Base-by-base conservation (phyloP, 1,140 invertebrate species). In the Cyclina sinensis region DNA sequence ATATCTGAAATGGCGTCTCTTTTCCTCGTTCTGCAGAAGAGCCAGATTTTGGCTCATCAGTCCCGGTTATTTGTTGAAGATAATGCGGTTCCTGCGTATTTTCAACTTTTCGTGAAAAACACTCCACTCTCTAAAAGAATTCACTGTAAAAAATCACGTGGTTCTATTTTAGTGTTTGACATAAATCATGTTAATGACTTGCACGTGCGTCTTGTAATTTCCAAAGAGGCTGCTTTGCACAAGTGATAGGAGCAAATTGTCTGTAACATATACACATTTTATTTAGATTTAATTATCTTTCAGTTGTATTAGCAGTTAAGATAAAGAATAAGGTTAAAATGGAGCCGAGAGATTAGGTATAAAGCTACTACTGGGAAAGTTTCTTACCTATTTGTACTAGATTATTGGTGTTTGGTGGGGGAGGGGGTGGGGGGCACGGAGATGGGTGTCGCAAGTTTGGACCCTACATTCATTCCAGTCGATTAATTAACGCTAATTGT, bases 21-120 rank as follows among this genome's bases (percentile, higher is more conserved):
- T 0, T 70, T 3, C 65, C 16, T 35, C 37, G 32, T 70, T 27
- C 32, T 70, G 30, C 24, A 16, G 65, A 1, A 18, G 11, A 70
- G 12, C 32, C 30, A 35, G 65, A 30, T 14, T 16, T 5, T 37
- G 39, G 73, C 73, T 78, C 73, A 78, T 78, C 48, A 78, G 73
- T 78, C 48, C 39, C 48, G 73, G 18, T 78, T 48, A 78, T 78
- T 78, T 78, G 48, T 43, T 48, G 9, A 2, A 78, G 48, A 46
- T 78, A 70, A 70, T 70, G 14, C 65, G 24, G 32, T 70, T 76
- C n/a, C 48, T 54, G 73, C n/a, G 73, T 54, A 76, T 46, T 46
- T 48, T 48, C 39, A 76, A 76, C 37, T 24, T 76, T 46, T 46
- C 18, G 14, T 39, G 27, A 76, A 76, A 76, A 54, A 46, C 73